Percentiles rank a stretch among this genome's conserved stretches.
phyloP scores from a whole-genome alignment of 2,113 vertebrate species.

The Monarcha castaneiventris region DNA sequence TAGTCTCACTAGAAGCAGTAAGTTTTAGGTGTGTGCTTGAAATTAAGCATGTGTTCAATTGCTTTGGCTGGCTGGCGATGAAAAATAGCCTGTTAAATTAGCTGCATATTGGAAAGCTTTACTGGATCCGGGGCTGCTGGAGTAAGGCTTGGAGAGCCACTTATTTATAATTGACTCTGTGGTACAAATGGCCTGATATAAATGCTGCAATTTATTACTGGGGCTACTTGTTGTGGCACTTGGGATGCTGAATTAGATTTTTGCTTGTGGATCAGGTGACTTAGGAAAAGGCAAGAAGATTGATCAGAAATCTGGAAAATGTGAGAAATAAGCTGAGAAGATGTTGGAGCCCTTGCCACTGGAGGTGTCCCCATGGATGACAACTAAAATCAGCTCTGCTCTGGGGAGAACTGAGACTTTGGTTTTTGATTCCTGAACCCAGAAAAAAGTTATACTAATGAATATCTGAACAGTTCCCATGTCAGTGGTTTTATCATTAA shows the following conservation, averaged over 20 bases:
- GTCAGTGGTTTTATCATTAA: not conserved
- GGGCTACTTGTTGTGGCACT: not conserved
- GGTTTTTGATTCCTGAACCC: not conserved
- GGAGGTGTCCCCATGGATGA: not conserved
- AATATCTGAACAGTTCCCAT: not conserved
- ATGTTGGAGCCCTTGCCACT: not conserved
- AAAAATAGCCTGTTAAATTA: not conserved
- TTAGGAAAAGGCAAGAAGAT: not conserved
- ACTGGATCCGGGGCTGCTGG: not conserved
- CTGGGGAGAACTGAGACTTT: not conserved
- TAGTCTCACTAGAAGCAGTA: not conserved
- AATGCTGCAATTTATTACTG: not conserved
- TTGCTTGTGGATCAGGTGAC: not conserved
- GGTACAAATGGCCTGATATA: not conserved
- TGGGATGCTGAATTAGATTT: not conserved
- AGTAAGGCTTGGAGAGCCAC: not conserved
- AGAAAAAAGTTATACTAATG: not conserved
- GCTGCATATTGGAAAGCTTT: not conserved
- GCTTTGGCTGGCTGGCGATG: not conserved
- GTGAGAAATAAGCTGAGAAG: not conserved
- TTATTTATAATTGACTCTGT: not conserved
- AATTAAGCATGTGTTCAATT: not conserved
- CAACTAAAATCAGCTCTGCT: not conserved
- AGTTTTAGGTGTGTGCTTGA: constrained; percentile 15
- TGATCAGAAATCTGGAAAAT: not conserved